Base-by-base conservation (phyloP, 2,113 vertebrate species). In the Hippopotamus amphibius region DNA sequence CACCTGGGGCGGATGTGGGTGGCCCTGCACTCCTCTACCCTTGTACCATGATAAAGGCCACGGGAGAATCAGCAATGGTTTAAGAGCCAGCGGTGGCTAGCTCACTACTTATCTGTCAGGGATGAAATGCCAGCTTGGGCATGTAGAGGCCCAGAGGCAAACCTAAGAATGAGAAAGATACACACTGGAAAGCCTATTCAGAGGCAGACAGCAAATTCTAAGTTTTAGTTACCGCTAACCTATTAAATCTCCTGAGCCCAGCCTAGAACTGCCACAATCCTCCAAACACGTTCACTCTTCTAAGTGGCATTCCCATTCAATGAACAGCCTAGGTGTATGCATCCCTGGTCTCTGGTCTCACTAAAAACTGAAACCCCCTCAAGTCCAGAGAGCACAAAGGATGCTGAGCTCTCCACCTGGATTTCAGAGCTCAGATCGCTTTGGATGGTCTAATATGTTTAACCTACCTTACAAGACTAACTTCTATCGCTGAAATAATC, bases 391-490 rank as follows among this genome's bases (percentile, higher is more conserved):
- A 85, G 72, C 61, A 86, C 19, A n/a, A 82, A 88, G 50, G 65
- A 83, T 11, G 71, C 55, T 37, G 57, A 83, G 24, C 65, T 93
- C 83, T 33, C 61, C 24, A 86, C 46, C 37, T 80, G 55, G 63
- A 96, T n/a, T 48, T 65, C 89, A 77, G 55, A 87, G 26, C 87
- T 74, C 68, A 77, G 93, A n/a, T 24, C 46, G 79, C 57, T 84
- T 15, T 14, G 37, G 66, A 92, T 30, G 17, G 8, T 72, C 68
- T 83, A 61, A 43, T 63, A 55, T 33, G 63, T 68, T 74, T 53
- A 55, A 50, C 22, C 63, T 89, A 41, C 17, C 82, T 92, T n/a
- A 48, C 0, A 19, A 41, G 3, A 59, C 65, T n/a, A 71, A 87
- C 26, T 84, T 48, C 76, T 37, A 72, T 2, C 66, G 26, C 10